A percentile compares a stretch with the other conserved stretches of the same genome.
phyloP scores from a whole-genome alignment of 2,113 vertebrate genomes.

The Amia ocellicauda region DNA sequence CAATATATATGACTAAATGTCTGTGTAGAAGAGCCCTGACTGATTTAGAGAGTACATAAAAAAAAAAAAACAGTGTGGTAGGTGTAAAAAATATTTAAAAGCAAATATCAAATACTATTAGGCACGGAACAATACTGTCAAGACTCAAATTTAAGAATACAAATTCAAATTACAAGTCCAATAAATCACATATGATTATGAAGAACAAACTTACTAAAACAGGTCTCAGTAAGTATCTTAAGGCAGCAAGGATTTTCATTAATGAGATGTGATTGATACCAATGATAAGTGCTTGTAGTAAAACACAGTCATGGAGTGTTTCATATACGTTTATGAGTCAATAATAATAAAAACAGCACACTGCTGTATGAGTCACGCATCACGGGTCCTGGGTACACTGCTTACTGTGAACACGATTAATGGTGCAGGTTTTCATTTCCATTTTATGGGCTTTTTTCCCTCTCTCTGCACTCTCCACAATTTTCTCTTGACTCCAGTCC shows the following conservation, averaged over 20 bases:
- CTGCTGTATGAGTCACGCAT: neutral
- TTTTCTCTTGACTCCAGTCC: neutral
- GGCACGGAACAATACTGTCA: no score
- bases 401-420: neutral
- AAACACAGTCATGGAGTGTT: slow-evolving; percentile 26
- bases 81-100: no score
- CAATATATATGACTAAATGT: no score
- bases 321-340: slow-evolving; percentile 29
- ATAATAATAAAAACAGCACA: slow-evolving; percentile 26
- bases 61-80: no score
- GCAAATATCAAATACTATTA: no score
- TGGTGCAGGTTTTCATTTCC: neutral
- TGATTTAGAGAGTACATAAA: no score
- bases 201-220: no score
- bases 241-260: slow-evolving; percentile 23
- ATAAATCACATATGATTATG: no score
- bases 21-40: no score
- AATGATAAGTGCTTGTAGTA: neutral
- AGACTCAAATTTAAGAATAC: no score
- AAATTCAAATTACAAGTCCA: no score
- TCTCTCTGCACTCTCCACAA: neutral
- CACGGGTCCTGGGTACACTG: neutral
- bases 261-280: slow-evolving; percentile 31
- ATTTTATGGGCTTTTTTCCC: neutral
- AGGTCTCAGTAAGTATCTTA: no score